These are phyloP conservation scores for Microcebus murinus DNA, from an alignment of 2,113 vertebrate species.

Conservation along the genomic window DNA sequence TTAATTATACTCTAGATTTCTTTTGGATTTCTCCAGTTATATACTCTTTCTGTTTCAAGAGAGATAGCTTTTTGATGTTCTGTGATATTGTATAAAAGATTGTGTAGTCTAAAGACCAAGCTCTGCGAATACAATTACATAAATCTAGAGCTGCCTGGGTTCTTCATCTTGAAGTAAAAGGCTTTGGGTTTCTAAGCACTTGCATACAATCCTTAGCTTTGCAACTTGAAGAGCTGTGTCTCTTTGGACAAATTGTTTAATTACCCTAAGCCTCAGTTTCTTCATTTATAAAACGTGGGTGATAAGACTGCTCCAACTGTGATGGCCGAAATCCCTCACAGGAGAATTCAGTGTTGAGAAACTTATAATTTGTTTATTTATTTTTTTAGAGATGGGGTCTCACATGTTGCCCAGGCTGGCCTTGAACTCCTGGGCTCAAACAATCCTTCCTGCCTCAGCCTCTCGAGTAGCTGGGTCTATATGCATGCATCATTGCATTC, in stretches of 20 bases:
- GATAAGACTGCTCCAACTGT: not conserved
- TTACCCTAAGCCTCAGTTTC: not conserved
- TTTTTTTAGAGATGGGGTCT: not conserved
- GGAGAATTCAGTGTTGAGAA: slow-evolving; percentile 2
- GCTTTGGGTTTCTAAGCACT: not conserved
- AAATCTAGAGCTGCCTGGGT: not conserved
- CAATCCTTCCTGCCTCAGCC: not conserved
- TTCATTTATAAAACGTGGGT: not conserved
- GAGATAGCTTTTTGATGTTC: not conserved
- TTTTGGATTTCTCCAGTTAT: not conserved
- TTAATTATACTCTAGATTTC: not conserved
- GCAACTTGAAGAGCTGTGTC: not conserved
- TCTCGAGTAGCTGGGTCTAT: not conserved
- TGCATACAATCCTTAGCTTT: not conserved
- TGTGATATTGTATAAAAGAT: not conserved
- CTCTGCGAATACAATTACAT: not conserved
- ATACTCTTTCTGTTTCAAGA: not conserved
- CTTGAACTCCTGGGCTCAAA: not conserved
- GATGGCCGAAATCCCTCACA: not conserved
- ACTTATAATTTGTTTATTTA: not conserved
- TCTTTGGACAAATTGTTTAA: not conserved
- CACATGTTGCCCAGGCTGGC: not conserved
- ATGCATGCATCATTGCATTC: not conserved
- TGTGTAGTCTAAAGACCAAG: not conserved
- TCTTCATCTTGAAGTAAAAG: not conserved